These are phyloP conservation scores for Charina bottae DNA, from an alignment of 2,113 vertebrate species.

Conservation along the genomic window DNA sequence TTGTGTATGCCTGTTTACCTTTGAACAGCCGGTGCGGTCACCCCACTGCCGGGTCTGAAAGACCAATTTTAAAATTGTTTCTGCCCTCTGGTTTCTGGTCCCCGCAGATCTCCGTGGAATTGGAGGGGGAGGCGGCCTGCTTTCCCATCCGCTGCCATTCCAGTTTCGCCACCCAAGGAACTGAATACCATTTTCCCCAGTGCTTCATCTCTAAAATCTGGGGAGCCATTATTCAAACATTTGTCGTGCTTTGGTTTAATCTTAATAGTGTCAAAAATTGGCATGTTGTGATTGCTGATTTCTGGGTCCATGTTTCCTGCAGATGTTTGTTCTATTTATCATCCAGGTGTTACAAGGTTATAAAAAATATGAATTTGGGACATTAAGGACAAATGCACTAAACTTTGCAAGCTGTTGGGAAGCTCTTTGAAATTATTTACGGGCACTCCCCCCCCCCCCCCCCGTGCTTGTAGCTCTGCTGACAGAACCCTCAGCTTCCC, in stretches of 20 bases:
- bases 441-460: not conserved
- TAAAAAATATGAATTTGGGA: not conserved
- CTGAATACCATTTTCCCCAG: not conserved
- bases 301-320: not conserved
- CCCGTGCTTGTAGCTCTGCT: not conserved
- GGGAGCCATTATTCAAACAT: not conserved
- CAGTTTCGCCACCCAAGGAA: not conserved
- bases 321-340: not conserved
- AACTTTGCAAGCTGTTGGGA: not conserved
- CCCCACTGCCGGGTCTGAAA: constrained; percentile 17
- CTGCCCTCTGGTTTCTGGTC: constrained; percentile 21
- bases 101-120: accelerated
- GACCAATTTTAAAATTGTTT: not conserved
- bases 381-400: not conserved
- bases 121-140: not conserved
- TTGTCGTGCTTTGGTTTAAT: not conserved
- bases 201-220: not conserved
- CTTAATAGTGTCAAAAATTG: accelerated
- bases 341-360: not conserved
- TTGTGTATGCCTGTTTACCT: constrained; percentile 59
- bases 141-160: not conserved
- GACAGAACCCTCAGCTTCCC: not conserved
- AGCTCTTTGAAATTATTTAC: accelerated
- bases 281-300: accelerated
- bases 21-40: constrained; percentile 45